These are phyloP conservation scores for Trachelipus rathkii DNA, from an alignment of 1,140 invertebrate genomes.

Conservation along the genomic window DNA sequence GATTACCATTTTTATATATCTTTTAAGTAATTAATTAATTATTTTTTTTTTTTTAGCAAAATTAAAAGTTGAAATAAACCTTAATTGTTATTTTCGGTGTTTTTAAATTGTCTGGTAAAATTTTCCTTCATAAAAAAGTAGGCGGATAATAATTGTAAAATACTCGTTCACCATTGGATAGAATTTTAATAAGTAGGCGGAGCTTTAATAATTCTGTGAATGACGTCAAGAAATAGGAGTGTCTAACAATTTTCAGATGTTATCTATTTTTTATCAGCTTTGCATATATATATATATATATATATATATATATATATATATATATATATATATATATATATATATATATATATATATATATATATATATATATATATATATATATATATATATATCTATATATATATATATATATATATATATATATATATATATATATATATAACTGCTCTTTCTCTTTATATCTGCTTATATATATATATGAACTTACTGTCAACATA, in stretches of 20 bases:
- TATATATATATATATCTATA: slow-evolving; percentile 23
- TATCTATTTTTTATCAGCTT: too few relatives aligned
- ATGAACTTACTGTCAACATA: slow-evolving; percentile 44
- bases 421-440: slow-evolving; percentile 23
- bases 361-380: slow-evolving; percentile 2
- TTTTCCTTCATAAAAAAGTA: neutral
- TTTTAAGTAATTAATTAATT: too few relatives aligned
- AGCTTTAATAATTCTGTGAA: neutral
- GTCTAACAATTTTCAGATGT: too few relatives aligned
- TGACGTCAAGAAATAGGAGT: neutral
- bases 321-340: slow-evolving; percentile 18
- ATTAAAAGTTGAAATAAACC: too few relatives aligned
- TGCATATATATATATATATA: slow-evolving; percentile 5
- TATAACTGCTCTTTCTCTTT: too few relatives aligned
- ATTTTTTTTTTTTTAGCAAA: too few relatives aligned
- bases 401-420: slow-evolving; percentile 23
- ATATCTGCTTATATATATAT: slow-evolving; percentile 15
- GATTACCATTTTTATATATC: too few relatives aligned
- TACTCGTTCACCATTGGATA: neutral
- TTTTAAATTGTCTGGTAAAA: too few relatives aligned
- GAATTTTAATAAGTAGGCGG: neutral
- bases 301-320: slow-evolving; percentile 1
- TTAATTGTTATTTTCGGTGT: too few relatives aligned
- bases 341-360: slow-evolving; percentile 25
- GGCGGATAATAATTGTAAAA: neutral